Conservation (phyloP, 2,797 vertebrate species). For the Alfaro cultratus region DNA sequence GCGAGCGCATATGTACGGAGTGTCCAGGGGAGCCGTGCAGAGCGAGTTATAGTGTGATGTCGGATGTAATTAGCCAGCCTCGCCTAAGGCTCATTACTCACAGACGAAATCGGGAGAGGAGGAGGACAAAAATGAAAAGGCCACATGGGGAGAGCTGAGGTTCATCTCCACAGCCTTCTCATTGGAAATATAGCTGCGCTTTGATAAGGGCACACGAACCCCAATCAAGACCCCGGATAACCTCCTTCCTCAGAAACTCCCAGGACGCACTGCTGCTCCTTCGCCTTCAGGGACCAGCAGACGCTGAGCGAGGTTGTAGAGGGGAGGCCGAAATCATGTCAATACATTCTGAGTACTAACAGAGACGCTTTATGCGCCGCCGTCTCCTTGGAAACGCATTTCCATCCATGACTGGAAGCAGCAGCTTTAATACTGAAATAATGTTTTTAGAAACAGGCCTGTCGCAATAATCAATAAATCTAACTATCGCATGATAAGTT, state of each 20-base stretch:
- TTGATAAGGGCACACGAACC: constrained; percentile 68
- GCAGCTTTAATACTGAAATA: constrained; percentile 4
- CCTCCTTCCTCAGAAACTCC: constrained; percentile 35
- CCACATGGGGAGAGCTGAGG: constrained; percentile 55
- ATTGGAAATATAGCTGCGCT: constrained; percentile 45
- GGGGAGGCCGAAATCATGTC: constrained; percentile 25
- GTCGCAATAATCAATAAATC: no score
- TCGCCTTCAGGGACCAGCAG: constrained; percentile 31
- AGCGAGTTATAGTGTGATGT: constrained; percentile 72
- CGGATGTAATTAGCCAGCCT: constrained; percentile 77
- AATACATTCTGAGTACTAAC: constrained; percentile 7
- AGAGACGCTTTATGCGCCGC: constrained; percentile 1
- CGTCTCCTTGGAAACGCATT: constrained; percentile 39
- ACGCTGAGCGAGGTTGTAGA: constrained; percentile 8
- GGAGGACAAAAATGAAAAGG: constrained; percentile 51
- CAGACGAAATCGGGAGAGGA: constrained; percentile 42
- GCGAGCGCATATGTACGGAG: constrained; percentile 37
- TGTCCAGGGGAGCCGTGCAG: constrained; percentile 44
- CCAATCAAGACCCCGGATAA: constrained; percentile 41
- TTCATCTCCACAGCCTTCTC: constrained; percentile 47
- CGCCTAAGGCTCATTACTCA: constrained; percentile 77
- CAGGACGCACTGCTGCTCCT: constrained; percentile 16
- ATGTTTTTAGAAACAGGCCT: constrained; percentile 6
- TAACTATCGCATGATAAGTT: no score
- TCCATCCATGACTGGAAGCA: constrained; percentile 13